These are phyloP conservation scores for Phodopus roborovskii DNA, from an alignment of 2,113 vertebrate species.

Conservation along the genomic window DNA sequence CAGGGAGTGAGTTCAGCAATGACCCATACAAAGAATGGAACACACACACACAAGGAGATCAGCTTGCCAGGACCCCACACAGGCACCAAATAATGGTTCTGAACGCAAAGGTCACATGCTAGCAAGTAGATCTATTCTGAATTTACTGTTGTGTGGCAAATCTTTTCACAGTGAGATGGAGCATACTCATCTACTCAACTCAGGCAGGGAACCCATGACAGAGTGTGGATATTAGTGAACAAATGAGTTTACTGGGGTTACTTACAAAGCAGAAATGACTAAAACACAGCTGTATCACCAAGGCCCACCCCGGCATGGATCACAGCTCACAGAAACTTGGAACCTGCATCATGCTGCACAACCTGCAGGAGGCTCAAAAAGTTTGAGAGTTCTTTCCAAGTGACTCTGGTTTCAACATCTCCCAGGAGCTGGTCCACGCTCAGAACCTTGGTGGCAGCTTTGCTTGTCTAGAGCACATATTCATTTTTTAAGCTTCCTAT, in stretches of 20 bases:
- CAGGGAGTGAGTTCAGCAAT: neutral
- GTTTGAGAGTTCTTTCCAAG: neutral
- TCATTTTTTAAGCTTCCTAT: neutral
- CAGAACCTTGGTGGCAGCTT: neutral
- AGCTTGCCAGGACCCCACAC: neutral
- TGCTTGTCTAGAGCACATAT: neutral
- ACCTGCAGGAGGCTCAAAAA: neutral
- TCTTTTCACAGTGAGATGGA: neutral
- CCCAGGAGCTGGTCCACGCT: neutral
- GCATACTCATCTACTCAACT: neutral
- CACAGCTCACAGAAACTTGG: neutral
- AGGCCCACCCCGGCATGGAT: neutral
- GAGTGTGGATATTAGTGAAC: neutral
- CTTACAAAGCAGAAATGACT: neutral
- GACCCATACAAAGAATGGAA: neutral
- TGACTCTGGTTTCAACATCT: neutral
- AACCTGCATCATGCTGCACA: neutral
- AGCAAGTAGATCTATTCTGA: neutral
- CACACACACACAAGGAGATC: neutral
- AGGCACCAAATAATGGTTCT: neutral
- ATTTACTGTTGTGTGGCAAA: too few relatives aligned
- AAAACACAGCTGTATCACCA: neutral
- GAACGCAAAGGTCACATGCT: neutral
- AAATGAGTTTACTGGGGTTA: neutral
- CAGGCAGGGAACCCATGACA: neutral